Base-by-base conservation (phyloP, 2,113 vertebrate species). In the Pterophyllum scalare region DNA sequence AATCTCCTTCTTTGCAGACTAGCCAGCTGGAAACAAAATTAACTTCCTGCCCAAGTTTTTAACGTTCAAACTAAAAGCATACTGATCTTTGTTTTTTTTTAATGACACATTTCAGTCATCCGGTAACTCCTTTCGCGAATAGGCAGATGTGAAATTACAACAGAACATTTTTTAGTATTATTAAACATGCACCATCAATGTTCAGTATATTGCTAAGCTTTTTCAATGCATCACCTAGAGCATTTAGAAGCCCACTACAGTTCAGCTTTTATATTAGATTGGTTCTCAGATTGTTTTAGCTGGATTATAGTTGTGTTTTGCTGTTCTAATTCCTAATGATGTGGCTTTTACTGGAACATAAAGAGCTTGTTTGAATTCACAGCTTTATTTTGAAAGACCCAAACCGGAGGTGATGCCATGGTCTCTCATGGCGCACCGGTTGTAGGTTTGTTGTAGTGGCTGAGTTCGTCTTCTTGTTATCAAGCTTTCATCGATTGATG, bases 331-430 rank as follows among this genome's bases (percentile, higher is more conserved):
- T 3, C 22, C 22, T 24, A 67, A 28, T 19, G 28, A 28, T 52
- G 65, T 52, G 24, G 49, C 24, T 1, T 28, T 46, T 49, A 28
- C 14, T 46, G 46, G 40, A 22, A 19, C 43, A 28, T 20, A 12
- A 4, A 2, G 8, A 0, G 7, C 35, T 22, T 10, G 20, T n/a
- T 12, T 1, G 0, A 8, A 19, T 2, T 24, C 1, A 3, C 4
- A 1, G 56, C 72, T 84, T 87, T 88, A 87, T 84, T 84, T 14
- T 67, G 75, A 89, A 59, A 1, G 28, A 17, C 2, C 33, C 4
- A 31, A 46, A 76, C 24, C 59, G 56, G 78, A 83, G 35, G 64
- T 75, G 0, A 74, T 11, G 17, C 14, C 31, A 7, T 49, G 40
- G 24, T 24, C 35, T 38, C 35, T 38, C 35, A 10, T 38, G 35